A percentile compares a stretch with the other conserved stretches of the same genome.
These are phyloP conservation scores for Mixornis gularis DNA, from an alignment of 2,113 vertebrate species.

Conservation along the genomic window DNA sequence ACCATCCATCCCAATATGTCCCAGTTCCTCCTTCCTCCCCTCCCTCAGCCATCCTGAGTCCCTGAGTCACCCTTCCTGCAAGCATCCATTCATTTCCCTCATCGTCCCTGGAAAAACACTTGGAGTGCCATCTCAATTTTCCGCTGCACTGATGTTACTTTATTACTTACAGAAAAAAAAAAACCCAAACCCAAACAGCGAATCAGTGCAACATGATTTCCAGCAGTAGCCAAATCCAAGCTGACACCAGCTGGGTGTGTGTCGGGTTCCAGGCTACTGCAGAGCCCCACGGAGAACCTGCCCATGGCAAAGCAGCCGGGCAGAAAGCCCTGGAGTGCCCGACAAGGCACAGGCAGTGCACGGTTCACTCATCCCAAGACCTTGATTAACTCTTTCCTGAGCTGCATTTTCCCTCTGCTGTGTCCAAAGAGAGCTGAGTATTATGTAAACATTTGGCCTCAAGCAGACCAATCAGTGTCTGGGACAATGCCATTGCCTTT, in stretches of 20 bases:
- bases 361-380: rapidly evolving
- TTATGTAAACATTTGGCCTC: neutral
- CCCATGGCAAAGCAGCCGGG: rapidly evolving
- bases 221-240: neutral
- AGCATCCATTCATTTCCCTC: neutral
- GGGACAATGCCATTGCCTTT: neutral
- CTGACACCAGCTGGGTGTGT: neutral
- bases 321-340: neutral
- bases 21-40: neutral
- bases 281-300: rapidly evolving
- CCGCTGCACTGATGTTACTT: neutral
- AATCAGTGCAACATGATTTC: neutral
- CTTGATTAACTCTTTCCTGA: neutral
- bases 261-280: neutral
- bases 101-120: neutral
- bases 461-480: neutral
- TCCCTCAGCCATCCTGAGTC: neutral
- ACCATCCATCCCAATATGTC: neutral
- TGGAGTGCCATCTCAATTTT: neutral
- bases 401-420: neutral
- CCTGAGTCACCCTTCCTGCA: neutral
- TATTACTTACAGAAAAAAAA: neutral
- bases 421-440: neutral
- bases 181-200: neutral
- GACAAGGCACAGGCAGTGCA: neutral